These are phyloP conservation scores for Mormyrus iriodes DNA, from an alignment of 2,113 vertebrate species.

Conservation along the genomic window DNA sequence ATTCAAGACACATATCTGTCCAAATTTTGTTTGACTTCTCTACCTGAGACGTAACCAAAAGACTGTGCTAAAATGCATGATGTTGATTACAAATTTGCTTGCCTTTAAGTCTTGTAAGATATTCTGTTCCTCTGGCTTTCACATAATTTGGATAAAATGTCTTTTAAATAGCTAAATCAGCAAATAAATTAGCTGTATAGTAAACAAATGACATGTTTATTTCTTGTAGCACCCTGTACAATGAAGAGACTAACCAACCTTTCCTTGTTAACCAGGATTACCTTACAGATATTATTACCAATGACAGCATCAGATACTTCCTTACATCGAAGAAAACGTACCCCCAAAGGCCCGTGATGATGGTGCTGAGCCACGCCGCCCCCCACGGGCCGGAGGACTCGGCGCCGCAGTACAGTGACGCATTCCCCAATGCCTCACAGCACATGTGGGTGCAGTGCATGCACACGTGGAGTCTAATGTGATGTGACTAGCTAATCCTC, in stretches of 20 bases:
- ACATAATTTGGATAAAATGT: neutral
- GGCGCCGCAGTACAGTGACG: conserved; percentile 83
- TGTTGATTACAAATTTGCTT: too few relatives aligned
- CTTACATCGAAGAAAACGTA: conserved; percentile 88
- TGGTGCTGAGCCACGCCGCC: conserved; percentile 93
- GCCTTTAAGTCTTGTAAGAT: neutral
- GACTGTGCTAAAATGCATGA: neutral
- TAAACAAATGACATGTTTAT: neutral
- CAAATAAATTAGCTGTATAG: neutral
- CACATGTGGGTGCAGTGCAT: conserved; percentile 78
- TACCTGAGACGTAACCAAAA: neutral
- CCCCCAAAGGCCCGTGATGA: conserved; percentile 85
- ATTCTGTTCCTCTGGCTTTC: neutral
- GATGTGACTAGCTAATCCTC: neutral
- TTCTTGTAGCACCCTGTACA: neutral
- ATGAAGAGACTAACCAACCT: neutral
- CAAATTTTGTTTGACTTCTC: neutral
- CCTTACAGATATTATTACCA: conserved; percentile 93
- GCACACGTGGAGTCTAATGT: neutral
- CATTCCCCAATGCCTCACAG: conserved; percentile 90
- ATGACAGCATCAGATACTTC: conserved; percentile 92
- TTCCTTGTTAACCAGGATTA: conserved; percentile 72
- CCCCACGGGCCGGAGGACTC: conserved; percentile 94
- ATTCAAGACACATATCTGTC: neutral
- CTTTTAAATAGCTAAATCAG: neutral